Percentiles rank a stretch among this genome's conserved stretches.
phyloP scores from a whole-genome alignment of 2,797 vertebrate species.

The Schizothorax lantsangensis region DNA sequence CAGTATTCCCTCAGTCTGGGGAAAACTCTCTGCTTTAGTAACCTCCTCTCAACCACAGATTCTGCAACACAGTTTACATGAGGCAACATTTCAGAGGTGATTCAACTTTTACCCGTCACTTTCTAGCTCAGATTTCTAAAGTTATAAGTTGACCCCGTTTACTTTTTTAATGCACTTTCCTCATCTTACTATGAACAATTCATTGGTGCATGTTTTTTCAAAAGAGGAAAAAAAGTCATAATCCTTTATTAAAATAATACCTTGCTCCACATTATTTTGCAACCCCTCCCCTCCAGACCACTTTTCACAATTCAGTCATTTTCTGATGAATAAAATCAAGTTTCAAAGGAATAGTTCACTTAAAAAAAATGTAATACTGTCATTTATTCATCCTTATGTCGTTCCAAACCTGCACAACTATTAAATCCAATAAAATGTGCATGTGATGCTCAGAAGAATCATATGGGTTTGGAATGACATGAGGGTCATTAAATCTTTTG shows the following conservation, averaged over 20 bases:
- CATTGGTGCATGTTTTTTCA: not conserved
- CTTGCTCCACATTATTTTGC: not conserved
- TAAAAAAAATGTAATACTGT: not conserved
- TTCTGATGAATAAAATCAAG: not conserved
- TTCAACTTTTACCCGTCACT: not conserved
- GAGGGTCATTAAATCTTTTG: not conserved
- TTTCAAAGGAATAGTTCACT: not conserved
- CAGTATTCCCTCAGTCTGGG: constrained; percentile 78
- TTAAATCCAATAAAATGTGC: not conserved
- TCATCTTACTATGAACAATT: not conserved
- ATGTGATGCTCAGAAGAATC: not conserved
- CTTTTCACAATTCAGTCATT: not conserved
- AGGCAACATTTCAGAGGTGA: not conserved
- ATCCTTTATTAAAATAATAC: not conserved
- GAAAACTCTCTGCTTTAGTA: constrained; percentile 76
- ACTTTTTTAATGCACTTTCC: not conserved
- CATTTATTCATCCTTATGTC: not conserved
- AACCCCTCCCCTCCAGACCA: not conserved
- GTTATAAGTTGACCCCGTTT: not conserved
- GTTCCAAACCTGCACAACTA: not conserved
- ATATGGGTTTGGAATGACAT: not conserved
- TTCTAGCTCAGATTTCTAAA: not conserved
- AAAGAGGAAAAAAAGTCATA: not conserved
- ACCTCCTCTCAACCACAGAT: constrained; percentile 74
- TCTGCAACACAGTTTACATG: constrained; percentile 66